A percentile compares a stretch with the other conserved stretches of the same genome.
These are phyloP conservation scores for Fistularia commersonii DNA, from an alignment of 2,797 vertebrate genomes.

Conservation along the genomic window DNA sequence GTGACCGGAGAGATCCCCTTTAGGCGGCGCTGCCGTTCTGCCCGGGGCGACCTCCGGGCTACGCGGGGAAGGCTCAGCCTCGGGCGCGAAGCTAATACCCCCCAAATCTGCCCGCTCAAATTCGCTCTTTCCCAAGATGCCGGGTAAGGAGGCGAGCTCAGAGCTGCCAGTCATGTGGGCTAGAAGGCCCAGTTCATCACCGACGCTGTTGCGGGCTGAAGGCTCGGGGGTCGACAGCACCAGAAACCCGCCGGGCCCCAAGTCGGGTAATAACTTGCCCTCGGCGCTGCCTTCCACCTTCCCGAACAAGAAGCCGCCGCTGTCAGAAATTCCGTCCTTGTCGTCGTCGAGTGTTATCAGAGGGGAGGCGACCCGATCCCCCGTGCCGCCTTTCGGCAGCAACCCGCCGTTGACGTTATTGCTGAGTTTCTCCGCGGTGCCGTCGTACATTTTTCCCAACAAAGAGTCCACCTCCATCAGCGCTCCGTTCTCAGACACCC, in stretches of 20 bases:
- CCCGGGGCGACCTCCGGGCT: constrained; percentile 74
- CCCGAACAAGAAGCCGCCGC: constrained; percentile 84
- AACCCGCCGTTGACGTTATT: constrained; percentile 52
- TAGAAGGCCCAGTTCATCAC: constrained; percentile 83
- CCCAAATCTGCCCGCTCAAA: constrained; percentile 83
- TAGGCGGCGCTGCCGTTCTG: constrained; percentile 51
- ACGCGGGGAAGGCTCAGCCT: constrained; percentile 64
- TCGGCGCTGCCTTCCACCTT: constrained; percentile 75
- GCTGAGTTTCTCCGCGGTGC: constrained; percentile 88
- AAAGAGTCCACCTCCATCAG: constrained; percentile 91
- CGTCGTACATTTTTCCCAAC: constrained; percentile 89
- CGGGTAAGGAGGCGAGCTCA: constrained; percentile 77
- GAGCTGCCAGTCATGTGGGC: constrained; percentile 81
- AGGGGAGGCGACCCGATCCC: constrained; percentile 82
- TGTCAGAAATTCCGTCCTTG: constrained; percentile 81
- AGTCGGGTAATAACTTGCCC: constrained; percentile 85
- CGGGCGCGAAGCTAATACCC: constrained; percentile 71
- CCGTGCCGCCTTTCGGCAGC: constrained; percentile 72
- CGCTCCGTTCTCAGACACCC: constrained; percentile 79
- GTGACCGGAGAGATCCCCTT: constrained; percentile 64
- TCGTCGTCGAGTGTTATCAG: constrained; percentile 92
- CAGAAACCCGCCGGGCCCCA: constrained; percentile 79
- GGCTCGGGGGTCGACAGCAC: constrained; percentile 77
- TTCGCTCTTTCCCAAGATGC: constrained; percentile 84
- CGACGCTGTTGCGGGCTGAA: constrained; percentile 73